phyloP scores from a whole-genome alignment of 2,113 vertebrate genomes.

The Marmota flaviventris region DNA sequence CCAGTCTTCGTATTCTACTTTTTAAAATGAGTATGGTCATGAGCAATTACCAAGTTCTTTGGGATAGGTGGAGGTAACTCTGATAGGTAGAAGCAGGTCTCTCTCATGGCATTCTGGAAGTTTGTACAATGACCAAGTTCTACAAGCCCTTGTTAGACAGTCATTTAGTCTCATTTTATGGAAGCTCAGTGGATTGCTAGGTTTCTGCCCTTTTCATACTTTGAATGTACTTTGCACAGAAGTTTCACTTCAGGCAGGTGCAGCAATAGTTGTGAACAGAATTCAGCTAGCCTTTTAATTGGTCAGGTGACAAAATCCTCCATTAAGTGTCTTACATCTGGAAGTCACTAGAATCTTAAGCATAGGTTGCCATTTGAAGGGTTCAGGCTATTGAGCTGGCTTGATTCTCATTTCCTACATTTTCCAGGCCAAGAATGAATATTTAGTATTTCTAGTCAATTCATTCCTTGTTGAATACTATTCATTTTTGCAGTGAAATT shows the following conservation, averaged over 20 bases:
- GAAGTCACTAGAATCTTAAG: neutral
- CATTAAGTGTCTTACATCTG: neutral
- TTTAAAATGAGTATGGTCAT: neutral
- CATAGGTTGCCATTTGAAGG: neutral
- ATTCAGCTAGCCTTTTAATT: neutral
- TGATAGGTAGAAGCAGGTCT: neutral
- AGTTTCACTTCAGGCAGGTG: neutral
- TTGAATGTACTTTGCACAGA: neutral
- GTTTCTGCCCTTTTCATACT: neutral
- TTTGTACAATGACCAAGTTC: neutral
- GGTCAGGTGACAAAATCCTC: neutral
- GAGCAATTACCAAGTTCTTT: neutral
- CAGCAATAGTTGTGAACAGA: neutral
- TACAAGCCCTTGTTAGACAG: neutral
- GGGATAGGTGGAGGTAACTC: neutral
- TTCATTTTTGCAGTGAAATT: constrained; percentile 36
- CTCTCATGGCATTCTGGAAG: neutral
- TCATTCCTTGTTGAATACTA: neutral
- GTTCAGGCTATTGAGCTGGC: neutral
- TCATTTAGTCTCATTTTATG: neutral
- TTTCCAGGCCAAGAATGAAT: neutral
- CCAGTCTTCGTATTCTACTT: neutral
- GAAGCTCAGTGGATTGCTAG: neutral
- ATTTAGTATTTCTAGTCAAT: neutral
- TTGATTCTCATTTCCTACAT: neutral